Evolutionary conservation across 2,113 vertebrate genomes (phyloP), one percentile per base, ranked within the genome.

Genomic region (Willisornis vidua): DNA sequence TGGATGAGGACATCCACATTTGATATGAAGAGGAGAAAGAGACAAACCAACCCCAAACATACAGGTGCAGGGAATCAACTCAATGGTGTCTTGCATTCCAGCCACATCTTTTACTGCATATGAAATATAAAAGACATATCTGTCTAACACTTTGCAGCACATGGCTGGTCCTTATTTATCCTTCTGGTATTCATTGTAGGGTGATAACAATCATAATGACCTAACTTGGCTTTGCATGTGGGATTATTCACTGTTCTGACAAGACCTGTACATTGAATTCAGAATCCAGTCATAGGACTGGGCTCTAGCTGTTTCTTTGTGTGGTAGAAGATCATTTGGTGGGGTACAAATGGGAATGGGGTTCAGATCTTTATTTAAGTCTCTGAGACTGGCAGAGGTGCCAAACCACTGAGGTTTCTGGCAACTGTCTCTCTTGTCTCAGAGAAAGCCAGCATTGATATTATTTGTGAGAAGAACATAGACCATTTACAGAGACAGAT

Each of bases 41-140:
- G 14, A 26, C 22, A 87, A 94, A 74, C 52, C 48, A 87, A 73
- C 23, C 45, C 10, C 57, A 52, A 88, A 75, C 61, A 35, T 87
- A 86, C 89, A 97, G 88, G 41, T 95, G 87, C 46, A 95, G 65
- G 35, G 39, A 92, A 91, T 95, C 84, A 92, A 89, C 92, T 10
- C 24, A 71, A 55, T 25, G 8, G 61, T 92, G 45, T 59, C 76
- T 55, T 81, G 31, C 75, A 84, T 92, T 94, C 62, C 84, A 86
- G 9, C 31, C 71, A 87, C 54, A 85, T 87, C 8, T 92, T 92
- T 80, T 93, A 91, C 70, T 78, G 7, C 12, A 18, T 43, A 71
- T 41, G 13, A 81, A 93, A n/a, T 67, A 68, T 55, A 77, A 85
- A 92, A 93, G 49, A 68, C 13, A 4, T 35, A 8, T 45, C n/a